phyloP scores from a whole-genome alignment of 1,140 invertebrate genomes.

The Elymnias hypermnestra region DNA sequence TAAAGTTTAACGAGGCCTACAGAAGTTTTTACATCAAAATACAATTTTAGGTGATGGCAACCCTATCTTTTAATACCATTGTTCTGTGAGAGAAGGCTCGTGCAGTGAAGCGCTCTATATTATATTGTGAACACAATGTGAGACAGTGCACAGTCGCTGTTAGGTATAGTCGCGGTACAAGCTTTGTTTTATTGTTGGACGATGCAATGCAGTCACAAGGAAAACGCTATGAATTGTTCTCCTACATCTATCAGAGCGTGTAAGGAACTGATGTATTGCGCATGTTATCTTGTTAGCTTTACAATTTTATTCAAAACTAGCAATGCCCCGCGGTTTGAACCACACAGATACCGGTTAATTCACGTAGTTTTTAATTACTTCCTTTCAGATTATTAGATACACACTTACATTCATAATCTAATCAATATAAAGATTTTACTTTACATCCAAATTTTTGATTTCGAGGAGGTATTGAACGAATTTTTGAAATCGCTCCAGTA shows the following conservation, averaged over 20 bases:
- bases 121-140: slow-evolving; percentile 48
- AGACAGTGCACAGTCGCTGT: slow-evolving; percentile 4
- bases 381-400: no score
- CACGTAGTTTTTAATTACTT: no score
- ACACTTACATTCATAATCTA: no score
- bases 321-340: no score
- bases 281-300: background rate
- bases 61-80: slow-evolving; percentile 23
- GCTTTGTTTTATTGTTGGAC: slow-evolving; percentile 10
- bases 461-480: no score
- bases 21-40: no score
- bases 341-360: background rate
- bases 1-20: no score
- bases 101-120: slow-evolving; percentile 49
- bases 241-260: slow-evolving; percentile 15
- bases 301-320: no score
- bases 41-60: no score
- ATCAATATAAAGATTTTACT: no score
- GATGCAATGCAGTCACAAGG: slow-evolving; percentile 14
- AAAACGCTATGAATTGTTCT: slow-evolving; percentile 20
- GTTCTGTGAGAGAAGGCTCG: slow-evolving; percentile 28
- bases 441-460: no score
- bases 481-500: no score
- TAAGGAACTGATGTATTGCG: background rate
- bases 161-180: slow-evolving; percentile 24